Percentiles rank a stretch among this genome's conserved stretches.
phyloP scores from a whole-genome alignment of 2,113 vertebrate genomes.

The Bufo bufo region DNA sequence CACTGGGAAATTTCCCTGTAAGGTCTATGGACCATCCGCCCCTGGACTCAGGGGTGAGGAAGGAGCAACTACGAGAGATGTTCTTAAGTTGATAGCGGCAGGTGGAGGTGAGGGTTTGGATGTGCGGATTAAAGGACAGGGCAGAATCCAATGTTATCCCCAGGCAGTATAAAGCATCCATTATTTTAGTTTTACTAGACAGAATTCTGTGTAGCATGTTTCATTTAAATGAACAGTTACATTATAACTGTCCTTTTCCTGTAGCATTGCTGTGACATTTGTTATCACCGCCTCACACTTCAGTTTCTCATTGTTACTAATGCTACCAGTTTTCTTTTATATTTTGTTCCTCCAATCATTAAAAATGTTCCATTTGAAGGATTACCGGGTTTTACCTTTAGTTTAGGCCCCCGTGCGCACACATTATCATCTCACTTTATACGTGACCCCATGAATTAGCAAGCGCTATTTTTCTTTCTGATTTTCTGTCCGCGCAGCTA shows the following conservation, averaged over 20 bases:
- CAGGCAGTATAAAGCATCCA: not conserved
- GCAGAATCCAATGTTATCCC: no score
- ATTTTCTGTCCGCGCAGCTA: conserved; percentile 12
- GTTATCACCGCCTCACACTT: not conserved
- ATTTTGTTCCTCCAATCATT: conserved; percentile 28
- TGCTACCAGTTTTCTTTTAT: not conserved
- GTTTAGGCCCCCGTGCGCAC: not conserved
- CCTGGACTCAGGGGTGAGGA: no score
- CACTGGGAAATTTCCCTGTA: no score
- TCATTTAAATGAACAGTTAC: not conserved
- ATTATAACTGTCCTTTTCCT: conserved; percentile 22
- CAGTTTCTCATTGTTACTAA: conserved; percentile 14
- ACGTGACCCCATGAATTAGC: conserved; percentile 37
- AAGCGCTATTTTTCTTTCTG: conserved; percentile 41
- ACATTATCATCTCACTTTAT: conserved; percentile 1
- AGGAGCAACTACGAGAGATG: no score
- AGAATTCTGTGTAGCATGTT: not conserved
- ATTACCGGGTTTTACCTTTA: conserved; percentile 21
- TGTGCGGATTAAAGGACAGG: no score
- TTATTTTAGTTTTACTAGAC: conserved; percentile 46
- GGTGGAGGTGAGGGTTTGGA: no score
- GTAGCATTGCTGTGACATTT: not conserved
- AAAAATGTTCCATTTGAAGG: conserved; percentile 16
- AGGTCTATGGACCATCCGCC: no score
- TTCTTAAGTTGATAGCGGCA: no score